phyloP scores from a whole-genome alignment of 92 coral and sea anemone genomes.

The Pocillopora grandis region DNA sequence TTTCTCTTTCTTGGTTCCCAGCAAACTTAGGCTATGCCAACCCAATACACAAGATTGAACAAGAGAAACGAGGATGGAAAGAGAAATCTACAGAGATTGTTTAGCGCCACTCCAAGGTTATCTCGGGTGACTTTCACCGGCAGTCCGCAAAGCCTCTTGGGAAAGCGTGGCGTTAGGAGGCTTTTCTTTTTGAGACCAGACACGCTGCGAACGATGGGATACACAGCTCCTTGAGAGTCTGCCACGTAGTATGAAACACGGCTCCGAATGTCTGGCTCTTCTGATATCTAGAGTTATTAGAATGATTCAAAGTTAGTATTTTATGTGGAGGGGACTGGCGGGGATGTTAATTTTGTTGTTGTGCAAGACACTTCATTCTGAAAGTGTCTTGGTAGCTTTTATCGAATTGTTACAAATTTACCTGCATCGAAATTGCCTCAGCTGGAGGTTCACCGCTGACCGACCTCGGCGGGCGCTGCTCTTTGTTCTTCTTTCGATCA shows the following conservation, averaged over 20 bases:
- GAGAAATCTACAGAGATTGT: slow-evolving; percentile 68
- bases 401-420: background rate
- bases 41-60: slow-evolving; percentile 69
- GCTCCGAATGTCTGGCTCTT: slow-evolving; percentile 63
- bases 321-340: too few species aligned
- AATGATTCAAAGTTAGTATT: background rate
- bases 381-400: background rate
- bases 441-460: slow-evolving; percentile 32
- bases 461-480: slow-evolving; percentile 35
- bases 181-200: slow-evolving; percentile 36
- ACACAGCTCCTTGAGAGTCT: slow-evolving; percentile 86
- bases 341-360: background rate
- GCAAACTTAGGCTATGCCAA: slow-evolving; percentile 1
- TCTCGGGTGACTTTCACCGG: slow-evolving; percentile 34
- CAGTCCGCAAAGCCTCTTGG: slow-evolving; percentile 67
- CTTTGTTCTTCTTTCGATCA: slow-evolving; percentile 14
- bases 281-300: slow-evolving; percentile 28
- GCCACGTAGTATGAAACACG: slow-evolving; percentile 83
- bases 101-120: slow-evolving; percentile 54
- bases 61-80: slow-evolving; percentile 60
- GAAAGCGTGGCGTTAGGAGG: slow-evolving; percentile 50
- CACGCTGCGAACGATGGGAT: slow-evolving; percentile 85
- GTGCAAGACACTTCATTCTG: too few species aligned
- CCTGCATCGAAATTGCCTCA: slow-evolving; percentile 23
- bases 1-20: too few species aligned